A percentile compares a stretch with the other conserved stretches of the same genome.
Conservation (phyloP, 2,113 vertebrate genomes). For the Callipepla squamata region DNA sequence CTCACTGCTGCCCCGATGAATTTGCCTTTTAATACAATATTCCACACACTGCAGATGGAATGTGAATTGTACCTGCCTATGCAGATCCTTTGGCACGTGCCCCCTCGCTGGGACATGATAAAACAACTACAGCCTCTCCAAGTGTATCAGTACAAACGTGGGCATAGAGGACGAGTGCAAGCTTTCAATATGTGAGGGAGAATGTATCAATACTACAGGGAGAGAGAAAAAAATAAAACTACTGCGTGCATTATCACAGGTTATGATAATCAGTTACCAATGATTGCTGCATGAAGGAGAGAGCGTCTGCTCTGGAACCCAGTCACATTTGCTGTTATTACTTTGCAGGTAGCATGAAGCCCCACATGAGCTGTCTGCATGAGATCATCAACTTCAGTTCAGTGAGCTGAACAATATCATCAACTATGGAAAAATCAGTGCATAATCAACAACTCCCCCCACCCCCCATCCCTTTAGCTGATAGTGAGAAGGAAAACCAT, state of each 20-base stretch:
- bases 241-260: background rate
- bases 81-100: background rate
- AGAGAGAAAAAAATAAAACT: background rate
- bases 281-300: background rate
- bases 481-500: background rate
- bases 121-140: background rate
- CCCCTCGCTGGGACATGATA: background rate
- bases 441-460: background rate
- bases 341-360: background rate
- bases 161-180: background rate
- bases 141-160: background rate
- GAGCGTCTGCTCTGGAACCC: background rate
- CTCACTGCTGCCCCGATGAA: background rate
- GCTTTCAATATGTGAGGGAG: background rate
- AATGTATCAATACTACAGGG: background rate
- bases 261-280: background rate
- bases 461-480: background rate
- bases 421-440: background rate
- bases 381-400: background rate
- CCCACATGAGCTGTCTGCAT: background rate
- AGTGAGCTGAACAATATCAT: background rate
- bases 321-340: background rate
- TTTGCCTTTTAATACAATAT: background rate
- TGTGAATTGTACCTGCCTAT: accelerated
- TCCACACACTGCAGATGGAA: background rate